Evolutionary conservation across 2,888 invertebrate genomes (phyloP).

Genomic region (Sycophila texana): DNA sequence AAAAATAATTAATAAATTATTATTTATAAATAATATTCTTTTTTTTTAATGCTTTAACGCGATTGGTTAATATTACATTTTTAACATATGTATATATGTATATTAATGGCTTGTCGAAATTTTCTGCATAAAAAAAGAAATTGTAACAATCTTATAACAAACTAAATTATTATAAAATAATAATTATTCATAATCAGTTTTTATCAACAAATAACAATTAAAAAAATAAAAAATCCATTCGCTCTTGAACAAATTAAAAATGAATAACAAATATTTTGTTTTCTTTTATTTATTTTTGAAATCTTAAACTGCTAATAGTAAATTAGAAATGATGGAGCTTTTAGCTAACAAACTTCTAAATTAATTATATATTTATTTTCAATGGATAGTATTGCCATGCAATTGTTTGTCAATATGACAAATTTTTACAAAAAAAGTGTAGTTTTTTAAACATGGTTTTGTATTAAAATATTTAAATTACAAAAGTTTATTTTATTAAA

Average conservation of each 20-base stretch:
- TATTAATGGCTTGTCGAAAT: no score
- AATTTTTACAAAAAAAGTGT: constrained; percentile 41
- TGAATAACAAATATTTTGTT: neutral
- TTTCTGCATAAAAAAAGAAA: no score
- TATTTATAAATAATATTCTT: no score
- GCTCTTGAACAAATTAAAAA: neutral
- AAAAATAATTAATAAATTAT: no score
- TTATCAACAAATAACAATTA: no score
- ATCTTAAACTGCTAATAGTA: neutral
- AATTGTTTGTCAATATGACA: constrained; percentile 52
- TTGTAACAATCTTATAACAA: no score
- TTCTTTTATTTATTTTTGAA: neutral
- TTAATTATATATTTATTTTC: constrained; percentile 12
- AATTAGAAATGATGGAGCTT: neutral
- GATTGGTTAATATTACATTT: no score
- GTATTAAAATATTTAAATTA: constrained; percentile 22
- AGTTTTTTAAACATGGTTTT: constrained; percentile 3
- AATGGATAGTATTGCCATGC: constrained; percentile 12
- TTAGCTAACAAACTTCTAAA: neutral
- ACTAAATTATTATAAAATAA: no score
- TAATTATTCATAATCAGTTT: no score
- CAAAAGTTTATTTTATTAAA: constrained; percentile 78
- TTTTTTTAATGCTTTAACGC: no score
- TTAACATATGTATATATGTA: no score
- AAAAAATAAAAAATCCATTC: no score